Percentiles rank a stretch among this genome's conserved stretches.
phyloP scores from a whole-genome alignment of 92 coral and sea anemone species.

The Umimayanthus kanabou region DNA sequence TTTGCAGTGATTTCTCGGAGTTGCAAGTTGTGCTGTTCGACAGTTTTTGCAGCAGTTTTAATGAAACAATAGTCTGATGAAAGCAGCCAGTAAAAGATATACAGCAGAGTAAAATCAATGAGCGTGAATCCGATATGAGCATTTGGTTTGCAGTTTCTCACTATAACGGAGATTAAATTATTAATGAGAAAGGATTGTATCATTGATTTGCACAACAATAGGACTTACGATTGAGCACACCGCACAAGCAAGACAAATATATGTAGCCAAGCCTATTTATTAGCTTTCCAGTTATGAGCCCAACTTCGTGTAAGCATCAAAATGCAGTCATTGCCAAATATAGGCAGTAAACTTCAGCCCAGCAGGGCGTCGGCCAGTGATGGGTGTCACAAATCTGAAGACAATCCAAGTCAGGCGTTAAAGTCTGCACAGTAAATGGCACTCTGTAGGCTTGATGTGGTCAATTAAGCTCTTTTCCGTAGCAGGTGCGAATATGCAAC shows the following conservation, averaged over 20 bases:
- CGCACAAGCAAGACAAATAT: constrained; percentile 46
- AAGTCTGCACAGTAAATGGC: neutral
- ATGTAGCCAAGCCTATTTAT: constrained; percentile 23
- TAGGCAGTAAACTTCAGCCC: constrained; percentile 9
- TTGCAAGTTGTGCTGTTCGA: neutral
- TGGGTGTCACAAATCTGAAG: neutral
- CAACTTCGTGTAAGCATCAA: neutral
- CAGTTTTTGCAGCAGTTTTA: neutral
- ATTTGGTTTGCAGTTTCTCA: constrained; percentile 33
- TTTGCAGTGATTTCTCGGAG: neutral
- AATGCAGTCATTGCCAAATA: constrained; percentile 27
- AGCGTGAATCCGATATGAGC: constrained; percentile 16
- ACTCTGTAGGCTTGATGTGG: constrained; percentile 10
- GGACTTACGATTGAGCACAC: constrained; percentile 62
- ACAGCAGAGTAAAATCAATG: neutral
- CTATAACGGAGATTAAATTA: constrained; percentile 39
- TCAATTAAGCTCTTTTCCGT: constrained; percentile 4
- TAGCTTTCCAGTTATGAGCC: constrained; percentile 33
- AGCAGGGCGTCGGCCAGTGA: constrained; percentile 17
- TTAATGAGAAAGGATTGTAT: constrained; percentile 58
- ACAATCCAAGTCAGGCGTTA: constrained; percentile 9
- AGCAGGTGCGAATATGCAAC: constrained; percentile 39
- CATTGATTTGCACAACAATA: constrained; percentile 66
- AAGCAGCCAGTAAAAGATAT: neutral
- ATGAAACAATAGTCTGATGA: neutral